A percentile compares a stretch with the other conserved stretches of the same genome.
phyloP scores from a whole-genome alignment of 2,888 invertebrate genomes.

The Agriopis marginaria region DNA sequence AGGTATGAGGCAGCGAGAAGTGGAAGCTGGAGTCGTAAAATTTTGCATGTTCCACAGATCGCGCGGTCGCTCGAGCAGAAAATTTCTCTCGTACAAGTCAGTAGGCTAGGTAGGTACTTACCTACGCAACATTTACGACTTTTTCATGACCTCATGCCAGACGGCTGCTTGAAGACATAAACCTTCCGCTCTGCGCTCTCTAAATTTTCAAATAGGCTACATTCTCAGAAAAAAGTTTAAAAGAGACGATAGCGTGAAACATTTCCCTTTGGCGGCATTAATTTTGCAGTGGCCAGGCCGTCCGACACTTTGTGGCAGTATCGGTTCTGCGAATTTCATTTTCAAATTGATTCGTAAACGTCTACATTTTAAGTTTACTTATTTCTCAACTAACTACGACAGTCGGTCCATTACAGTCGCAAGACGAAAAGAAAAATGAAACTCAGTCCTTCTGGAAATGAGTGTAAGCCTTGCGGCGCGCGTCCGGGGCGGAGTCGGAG shows the following conservation, averaged over 20 bases:
- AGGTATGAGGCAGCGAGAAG: slow-evolving; percentile 53
- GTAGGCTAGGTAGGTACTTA: slow-evolving; percentile 50
- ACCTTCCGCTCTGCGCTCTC: slow-evolving; percentile 60
- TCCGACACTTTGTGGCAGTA: slow-evolving; percentile 47
- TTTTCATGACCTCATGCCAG: slow-evolving; percentile 75
- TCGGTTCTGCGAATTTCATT: slow-evolving; percentile 53
- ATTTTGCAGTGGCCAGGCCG: slow-evolving; percentile 50
- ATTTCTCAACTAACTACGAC: slow-evolving; percentile 37
- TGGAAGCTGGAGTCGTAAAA: slow-evolving; percentile 70
- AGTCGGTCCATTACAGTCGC: slow-evolving; percentile 55
- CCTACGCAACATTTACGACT: slow-evolving; percentile 76
- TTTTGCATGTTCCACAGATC: slow-evolving; percentile 73
- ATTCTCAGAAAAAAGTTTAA: slow-evolving; percentile 48
- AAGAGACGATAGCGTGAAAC: slow-evolving; percentile 49
- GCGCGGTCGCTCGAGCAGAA: slow-evolving; percentile 70
- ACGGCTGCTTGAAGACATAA: slow-evolving; percentile 70
- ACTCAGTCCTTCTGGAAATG: slow-evolving; percentile 61
- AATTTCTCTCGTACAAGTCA: slow-evolving; percentile 73
- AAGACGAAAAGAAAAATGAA: slow-evolving; percentile 64
- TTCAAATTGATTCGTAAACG: slow-evolving; percentile 47
- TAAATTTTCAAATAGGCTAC: slow-evolving; percentile 58
- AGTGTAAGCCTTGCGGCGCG: slow-evolving; percentile 49
- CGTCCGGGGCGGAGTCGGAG: slow-evolving; percentile 56
- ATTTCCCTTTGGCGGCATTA: slow-evolving; percentile 55
- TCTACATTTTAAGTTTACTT: slow-evolving; percentile 38